phyloP scores from a whole-genome alignment of 2,113 vertebrate species.

The Tamias sibiricus region DNA sequence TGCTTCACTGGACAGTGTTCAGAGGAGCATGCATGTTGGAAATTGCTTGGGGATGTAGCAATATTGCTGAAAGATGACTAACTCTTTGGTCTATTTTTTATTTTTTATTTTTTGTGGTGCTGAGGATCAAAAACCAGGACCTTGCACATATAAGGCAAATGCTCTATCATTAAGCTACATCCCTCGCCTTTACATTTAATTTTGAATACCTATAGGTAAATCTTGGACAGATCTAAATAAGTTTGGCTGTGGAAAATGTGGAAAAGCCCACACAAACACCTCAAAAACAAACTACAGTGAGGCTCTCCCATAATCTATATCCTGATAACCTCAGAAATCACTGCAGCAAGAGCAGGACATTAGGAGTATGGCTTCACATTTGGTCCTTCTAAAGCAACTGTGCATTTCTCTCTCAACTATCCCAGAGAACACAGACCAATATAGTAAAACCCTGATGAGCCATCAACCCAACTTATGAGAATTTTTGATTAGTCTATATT shows the following conservation, averaged over 20 bases:
- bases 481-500: not conserved
- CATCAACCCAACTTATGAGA: not conserved
- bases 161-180: not conserved
- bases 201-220: not conserved
- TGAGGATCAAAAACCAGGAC: not conserved
- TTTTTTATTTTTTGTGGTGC: not conserved
- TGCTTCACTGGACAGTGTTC: not conserved
- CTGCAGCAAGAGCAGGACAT: not conserved
- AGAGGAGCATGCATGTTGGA: not conserved
- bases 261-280: not conserved
- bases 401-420: not conserved
- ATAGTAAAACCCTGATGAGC: not conserved
- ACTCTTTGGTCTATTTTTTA: not conserved
- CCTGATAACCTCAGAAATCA: not conserved
- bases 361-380: not conserved
- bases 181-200: not conserved
- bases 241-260: not conserved
- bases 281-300: not conserved
- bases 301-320: not conserved
- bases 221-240: not conserved
- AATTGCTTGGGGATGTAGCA: not conserved
- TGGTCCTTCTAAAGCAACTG: not conserved
- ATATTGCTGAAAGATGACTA: not conserved
- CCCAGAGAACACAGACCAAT: not conserved
- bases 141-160: not conserved